Evolutionary conservation across 1,140 invertebrate genomes (phyloP).

Genomic region (Triops cancriformis): DNA sequence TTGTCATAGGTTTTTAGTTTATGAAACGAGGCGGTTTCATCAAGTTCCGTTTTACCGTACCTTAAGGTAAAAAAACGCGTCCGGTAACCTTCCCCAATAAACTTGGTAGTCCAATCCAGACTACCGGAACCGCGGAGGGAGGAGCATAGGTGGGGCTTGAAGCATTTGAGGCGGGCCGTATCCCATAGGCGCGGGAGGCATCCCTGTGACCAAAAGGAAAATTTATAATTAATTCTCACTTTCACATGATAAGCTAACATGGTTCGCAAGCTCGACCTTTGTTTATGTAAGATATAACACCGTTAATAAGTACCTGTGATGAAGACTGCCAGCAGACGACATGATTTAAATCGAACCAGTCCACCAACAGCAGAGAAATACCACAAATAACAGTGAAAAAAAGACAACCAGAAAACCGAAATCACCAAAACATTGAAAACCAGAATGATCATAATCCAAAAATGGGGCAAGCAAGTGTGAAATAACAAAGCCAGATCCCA

Average conservation of each 20-base stretch:
- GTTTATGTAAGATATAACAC: too few species aligned
- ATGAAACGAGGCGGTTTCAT: neutral
- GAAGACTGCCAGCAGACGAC: slow-evolving; percentile 3
- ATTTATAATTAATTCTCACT: neutral
- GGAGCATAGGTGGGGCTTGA: neutral
- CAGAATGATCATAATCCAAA: neutral
- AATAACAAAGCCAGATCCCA: neutral
- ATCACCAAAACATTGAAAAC: slow-evolving; percentile 11
- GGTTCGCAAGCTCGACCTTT: too few species aligned
- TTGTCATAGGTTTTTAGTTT: neutral
- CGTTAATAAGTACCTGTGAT: neutral
- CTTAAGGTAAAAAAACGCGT: slow-evolving; percentile 1
- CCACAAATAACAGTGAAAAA: slow-evolving; percentile 7
- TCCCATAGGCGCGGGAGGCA: neutral
- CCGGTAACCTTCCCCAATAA: neutral
- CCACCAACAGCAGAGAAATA: slow-evolving; percentile 13
- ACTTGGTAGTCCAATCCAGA: neutral
- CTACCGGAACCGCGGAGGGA: slow-evolving; percentile 2
- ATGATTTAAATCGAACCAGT: neutral
- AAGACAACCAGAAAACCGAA: slow-evolving; percentile 13
- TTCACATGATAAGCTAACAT: too few species aligned
- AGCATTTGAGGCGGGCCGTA: neutral
- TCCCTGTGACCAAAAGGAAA: neutral
- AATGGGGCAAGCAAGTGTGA: neutral
- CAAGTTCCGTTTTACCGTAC: neutral